A percentile compares a stretch with the other conserved stretches of the same genome.
Evolutionary conservation across 2,888 invertebrate genomes (phyloP).

Genomic region (Cryptophagus acutangulus): DNA sequence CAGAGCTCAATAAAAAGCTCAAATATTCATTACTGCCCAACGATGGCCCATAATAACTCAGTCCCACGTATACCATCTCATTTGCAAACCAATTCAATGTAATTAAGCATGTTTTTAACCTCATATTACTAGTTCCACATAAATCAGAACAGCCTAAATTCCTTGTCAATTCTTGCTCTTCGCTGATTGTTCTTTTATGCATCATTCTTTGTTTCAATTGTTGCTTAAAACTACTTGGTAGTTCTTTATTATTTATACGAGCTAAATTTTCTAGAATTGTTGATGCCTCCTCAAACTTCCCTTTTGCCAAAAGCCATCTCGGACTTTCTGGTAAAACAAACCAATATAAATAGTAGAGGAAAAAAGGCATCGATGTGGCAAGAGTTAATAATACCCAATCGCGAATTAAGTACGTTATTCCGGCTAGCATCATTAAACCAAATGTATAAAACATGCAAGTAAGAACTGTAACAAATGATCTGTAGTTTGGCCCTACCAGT

Average conservation of each 20-base stretch:
- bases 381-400: constrained; percentile 80
- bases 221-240: constrained; percentile 67
- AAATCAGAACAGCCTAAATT: constrained; percentile 54
- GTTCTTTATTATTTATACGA: constrained; percentile 67
- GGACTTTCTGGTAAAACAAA: constrained; percentile 87
- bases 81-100: constrained; percentile 90
- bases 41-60: constrained; percentile 87
- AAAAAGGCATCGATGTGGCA: constrained; percentile 80
- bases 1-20: constrained; percentile 81
- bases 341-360: constrained; percentile 78
- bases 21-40: constrained; percentile 83
- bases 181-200: constrained; percentile 54
- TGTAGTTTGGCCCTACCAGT: constrained; percentile 83
- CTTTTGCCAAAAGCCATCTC: constrained; percentile 78
- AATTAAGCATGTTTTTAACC: constrained; percentile 79
- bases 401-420: constrained; percentile 77
- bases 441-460: constrained; percentile 87
- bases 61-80: constrained; percentile 86
- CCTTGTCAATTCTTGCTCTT: constrained; percentile 50
- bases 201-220: constrained; percentile 68
- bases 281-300: constrained; percentile 75
- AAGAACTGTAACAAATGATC: constrained; percentile 89
- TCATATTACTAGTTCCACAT: constrained; percentile 81
- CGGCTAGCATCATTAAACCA: constrained; percentile 76
- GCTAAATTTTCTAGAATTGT: constrained; percentile 74